Evolutionary conservation across 1,140 invertebrate genomes (phyloP).

Genomic region (Ruditapes philippinarum): DNA sequence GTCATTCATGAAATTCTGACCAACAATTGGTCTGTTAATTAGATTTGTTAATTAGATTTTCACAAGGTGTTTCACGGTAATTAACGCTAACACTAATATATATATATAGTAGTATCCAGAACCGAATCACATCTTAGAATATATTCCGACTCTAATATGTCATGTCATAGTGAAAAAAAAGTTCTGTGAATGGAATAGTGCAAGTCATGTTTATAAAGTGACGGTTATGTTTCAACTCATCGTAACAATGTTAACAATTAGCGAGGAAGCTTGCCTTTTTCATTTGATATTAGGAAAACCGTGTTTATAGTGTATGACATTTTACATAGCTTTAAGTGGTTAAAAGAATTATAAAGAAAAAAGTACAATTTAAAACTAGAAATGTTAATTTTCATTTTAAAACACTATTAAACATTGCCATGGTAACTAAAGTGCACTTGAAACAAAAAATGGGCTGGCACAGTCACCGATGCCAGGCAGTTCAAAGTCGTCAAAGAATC

Average conservation of each 20-base stretch:
- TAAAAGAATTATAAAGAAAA: too few species aligned
- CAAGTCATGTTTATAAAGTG: background rate
- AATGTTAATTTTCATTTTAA: background rate
- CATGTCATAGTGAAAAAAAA: too few species aligned
- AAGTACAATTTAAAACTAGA: too few species aligned
- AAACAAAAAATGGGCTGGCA: slow-evolving; percentile 47
- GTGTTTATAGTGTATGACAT: background rate
- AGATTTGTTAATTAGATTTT: too few species aligned
- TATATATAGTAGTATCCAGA: too few species aligned
- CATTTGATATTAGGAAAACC: slow-evolving; percentile 27
- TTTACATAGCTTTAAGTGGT: background rate
- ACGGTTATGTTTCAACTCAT: too few species aligned
- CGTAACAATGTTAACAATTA: background rate
- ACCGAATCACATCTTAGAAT: background rate
- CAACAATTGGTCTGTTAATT: too few species aligned
- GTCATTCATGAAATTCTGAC: too few species aligned
- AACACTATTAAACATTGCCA: background rate
- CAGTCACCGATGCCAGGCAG: slow-evolving; percentile 35
- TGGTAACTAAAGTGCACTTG: slow-evolving; percentile 17
- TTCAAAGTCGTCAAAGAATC: slow-evolving; percentile 38
- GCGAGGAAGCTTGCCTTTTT: background rate
- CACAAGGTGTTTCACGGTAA: too few species aligned
- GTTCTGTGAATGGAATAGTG: background rate
- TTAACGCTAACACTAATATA: too few species aligned
- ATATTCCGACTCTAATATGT: background rate